phyloP scores from a whole-genome alignment of 1,140 invertebrate genomes.

The Formica selysi region DNA sequence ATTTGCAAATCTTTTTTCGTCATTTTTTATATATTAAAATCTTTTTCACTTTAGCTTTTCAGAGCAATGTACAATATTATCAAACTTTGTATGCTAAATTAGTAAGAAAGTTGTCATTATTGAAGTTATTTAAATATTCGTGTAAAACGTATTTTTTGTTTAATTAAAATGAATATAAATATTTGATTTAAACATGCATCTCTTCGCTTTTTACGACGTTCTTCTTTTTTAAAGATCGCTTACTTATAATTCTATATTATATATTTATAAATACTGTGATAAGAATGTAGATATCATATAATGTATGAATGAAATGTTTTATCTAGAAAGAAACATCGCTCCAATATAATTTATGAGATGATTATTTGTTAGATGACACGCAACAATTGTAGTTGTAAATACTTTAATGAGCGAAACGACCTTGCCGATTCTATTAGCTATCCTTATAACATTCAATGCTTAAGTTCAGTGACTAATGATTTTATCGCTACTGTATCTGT shows the following conservation, averaged over 20 bases:
- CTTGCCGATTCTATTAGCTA: conserved; percentile 52
- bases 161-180: conserved; percentile 1
- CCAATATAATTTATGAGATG: not conserved
- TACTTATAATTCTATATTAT: not conserved
- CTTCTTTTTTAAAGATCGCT: not conserved
- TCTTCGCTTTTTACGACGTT: not conserved
- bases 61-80: not conserved
- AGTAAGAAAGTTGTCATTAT: not conserved
- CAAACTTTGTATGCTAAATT: not conserved
- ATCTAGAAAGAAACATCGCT: not conserved
- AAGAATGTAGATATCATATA: not conserved
- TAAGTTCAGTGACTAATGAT: conserved; percentile 46
- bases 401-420: conserved; percentile 47
- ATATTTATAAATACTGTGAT: not conserved
- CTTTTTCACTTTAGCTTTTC: not conserved
- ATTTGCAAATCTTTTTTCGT: not conserved
- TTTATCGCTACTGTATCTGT: conserved; percentile 14
- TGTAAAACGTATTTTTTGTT: not conserved
- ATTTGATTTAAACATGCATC: not conserved
- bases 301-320: conserved; percentile 23
- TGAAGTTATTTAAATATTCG: not conserved
- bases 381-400: conserved; percentile 69
- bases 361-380: conserved; percentile 10
- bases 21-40: not conserved
- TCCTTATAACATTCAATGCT: not conserved